Conservation (phyloP, 2,888 invertebrate species). For the Agapetus fuscipes region DNA sequence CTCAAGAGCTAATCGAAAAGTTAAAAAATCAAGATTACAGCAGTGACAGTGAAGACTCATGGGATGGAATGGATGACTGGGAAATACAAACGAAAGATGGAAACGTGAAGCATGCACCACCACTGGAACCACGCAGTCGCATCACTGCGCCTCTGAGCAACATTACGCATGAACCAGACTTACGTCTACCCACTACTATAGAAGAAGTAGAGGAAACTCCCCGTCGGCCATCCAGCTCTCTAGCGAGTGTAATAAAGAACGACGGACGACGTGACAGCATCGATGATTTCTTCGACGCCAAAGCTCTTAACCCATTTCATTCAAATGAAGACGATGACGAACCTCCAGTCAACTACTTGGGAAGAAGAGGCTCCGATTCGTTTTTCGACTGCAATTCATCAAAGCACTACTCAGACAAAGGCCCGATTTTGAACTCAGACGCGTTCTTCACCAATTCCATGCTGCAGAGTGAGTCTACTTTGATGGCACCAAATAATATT, state of each 20-base stretch:
- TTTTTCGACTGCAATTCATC: constrained; percentile 12
- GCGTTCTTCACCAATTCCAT: constrained; percentile 16
- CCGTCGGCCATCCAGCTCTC: constrained; percentile 2
- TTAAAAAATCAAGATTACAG: constrained; percentile 28
- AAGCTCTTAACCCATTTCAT: constrained; percentile 10
- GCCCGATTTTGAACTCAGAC: constrained; percentile 11
- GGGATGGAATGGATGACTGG: constrained; percentile 41
- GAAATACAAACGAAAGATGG: constrained; percentile 37
- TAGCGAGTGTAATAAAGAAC: constrained; percentile 8
- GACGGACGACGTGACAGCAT: constrained; percentile 18
- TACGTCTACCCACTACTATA: constrained; percentile 9
- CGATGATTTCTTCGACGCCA: constrained; percentile 19
- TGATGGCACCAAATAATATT: not conserved
- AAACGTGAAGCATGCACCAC: constrained; percentile 26
- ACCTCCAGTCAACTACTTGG: constrained; percentile 8
- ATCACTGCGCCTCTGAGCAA: constrained; percentile 6
- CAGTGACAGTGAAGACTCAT: constrained; percentile 37
- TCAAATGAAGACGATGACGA: not conserved
- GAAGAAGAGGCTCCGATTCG: constrained; percentile 18
- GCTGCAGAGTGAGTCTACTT: constrained; percentile 13
- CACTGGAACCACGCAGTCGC: constrained; percentile 11
- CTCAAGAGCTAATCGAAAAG: constrained; percentile 34
- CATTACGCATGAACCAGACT: not conserved
- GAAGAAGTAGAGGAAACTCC: constrained; percentile 14
- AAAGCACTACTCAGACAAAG: constrained; percentile 4